Evolutionary conservation across 2,888 invertebrate species (phyloP), one percentile per base, ranked within the genome.

Genomic region (Lasius fuliginosus): DNA sequence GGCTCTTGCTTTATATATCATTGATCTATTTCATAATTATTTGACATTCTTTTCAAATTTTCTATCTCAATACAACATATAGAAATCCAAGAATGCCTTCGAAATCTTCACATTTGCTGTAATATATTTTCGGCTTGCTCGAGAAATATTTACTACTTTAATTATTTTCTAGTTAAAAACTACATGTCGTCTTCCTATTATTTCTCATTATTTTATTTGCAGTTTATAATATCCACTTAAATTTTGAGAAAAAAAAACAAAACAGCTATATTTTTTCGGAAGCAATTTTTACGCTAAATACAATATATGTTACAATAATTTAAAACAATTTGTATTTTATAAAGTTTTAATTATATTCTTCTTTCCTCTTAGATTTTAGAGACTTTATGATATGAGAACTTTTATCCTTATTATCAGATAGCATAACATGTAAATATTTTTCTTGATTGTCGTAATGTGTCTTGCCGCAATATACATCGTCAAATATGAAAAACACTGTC

Each of bases 401-500:
- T 53, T 58, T 46, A 58, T 79, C 42, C 23, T 68, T 33, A n/a
- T 68, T 67, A 60, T 69, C 58, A 15, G 30, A 4, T 30, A 33
- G 3, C 0, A 23, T 3, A 18, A n/a, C 4, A 5, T 56, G 5
- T 33, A 33, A 60, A 68, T 60, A 27, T 33, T 69, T 69, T 33
- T 46, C 23, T 1, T 33, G 36, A 15, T 23, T 56, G 0, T 56
- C n/a, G 15, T 12, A 3, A 18, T 56, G 18, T 33, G 46, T 71
- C 36, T 76, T 79, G 4, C n/a, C 42, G 6, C 64, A 56, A 27
- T 89, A 88, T 30, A 85, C 23, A 49, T 93, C 92, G 4, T 92
- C 92, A 49, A 92, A 71, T 4, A 91, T 84, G 36, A 93, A 88
- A 15, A 86, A 84, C 3, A 88, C 83, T 0, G 92, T 86, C 36